phyloP scores from a whole-genome alignment of 2,888 invertebrate species.

The Orthonychiurus folsomi region DNA sequence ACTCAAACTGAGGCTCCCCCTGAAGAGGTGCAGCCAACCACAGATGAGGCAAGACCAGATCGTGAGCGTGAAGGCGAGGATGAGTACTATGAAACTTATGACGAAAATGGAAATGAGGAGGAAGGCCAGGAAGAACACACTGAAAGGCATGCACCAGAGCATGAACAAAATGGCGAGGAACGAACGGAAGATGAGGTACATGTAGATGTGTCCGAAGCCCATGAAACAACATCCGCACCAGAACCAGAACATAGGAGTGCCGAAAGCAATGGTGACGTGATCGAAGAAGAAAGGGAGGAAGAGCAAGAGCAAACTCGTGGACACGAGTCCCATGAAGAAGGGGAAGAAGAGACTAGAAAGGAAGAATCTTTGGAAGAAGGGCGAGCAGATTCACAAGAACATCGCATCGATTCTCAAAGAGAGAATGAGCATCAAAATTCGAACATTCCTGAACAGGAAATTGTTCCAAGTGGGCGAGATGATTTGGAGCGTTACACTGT shows the following conservation, averaged over 20 bases:
- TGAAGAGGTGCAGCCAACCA: background rate
- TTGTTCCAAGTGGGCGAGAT: conserved; percentile 29
- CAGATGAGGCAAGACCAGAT: conserved; percentile 4
- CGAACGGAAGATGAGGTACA: background rate
- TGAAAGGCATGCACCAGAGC: conserved; percentile 1
- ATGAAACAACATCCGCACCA: background rate
- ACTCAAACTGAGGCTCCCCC: background rate
- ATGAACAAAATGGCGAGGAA: conserved; percentile 10
- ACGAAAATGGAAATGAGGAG: conserved; percentile 17
- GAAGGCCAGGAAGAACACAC: conserved; percentile 8
- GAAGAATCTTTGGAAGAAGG: conserved; percentile 15
- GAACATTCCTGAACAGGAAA: conserved; percentile 15
- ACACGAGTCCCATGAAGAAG: background rate
- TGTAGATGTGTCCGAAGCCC: background rate
- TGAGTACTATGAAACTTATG: conserved; percentile 16
- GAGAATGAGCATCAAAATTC: conserved; percentile 12
- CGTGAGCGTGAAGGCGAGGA: conserved; percentile 13
- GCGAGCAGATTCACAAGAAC: conserved; percentile 19
- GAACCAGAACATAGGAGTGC: background rate
- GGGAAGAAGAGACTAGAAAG: background rate
- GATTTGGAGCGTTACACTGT: conserved; percentile 33
- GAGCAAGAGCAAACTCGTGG: background rate
- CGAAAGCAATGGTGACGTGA: background rate
- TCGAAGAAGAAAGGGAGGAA: background rate
- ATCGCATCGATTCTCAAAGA: conserved; percentile 21